phyloP scores from a whole-genome alignment of 2,113 vertebrate species.

The Anolis carolinensis region DNA sequence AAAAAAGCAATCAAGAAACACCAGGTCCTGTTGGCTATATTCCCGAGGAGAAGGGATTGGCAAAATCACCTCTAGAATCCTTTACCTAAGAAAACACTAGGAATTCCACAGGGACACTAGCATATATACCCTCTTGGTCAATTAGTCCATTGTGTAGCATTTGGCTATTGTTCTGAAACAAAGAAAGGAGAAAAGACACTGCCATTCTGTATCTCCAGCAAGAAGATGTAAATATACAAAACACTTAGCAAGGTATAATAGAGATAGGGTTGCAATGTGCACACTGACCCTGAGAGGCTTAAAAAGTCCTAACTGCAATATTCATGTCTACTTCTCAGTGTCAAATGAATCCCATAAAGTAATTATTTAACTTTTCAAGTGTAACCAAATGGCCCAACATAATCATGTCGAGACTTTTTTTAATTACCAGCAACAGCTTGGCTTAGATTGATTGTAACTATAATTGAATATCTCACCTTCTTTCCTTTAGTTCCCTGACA shows the following conservation, averaged over 20 bases:
- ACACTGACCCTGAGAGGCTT: not conserved
- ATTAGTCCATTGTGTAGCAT: no score
- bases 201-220: no score
- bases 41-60: no score
- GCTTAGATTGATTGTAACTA: constrained; percentile 14
- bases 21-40: no score
- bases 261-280: not conserved
- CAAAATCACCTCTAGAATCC: no score
- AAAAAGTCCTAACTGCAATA: not conserved
- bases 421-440: constrained; percentile 20
- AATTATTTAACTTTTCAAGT: constrained; percentile 20
- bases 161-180: no score
- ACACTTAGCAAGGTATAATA: not conserved
- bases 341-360: constrained; percentile 4
- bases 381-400: constrained; percentile 1
- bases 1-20: no score
- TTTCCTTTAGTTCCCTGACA: constrained; percentile 12
- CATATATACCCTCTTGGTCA: no score
- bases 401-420: not conserved
- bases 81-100: no score
- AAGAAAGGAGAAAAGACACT: no score
- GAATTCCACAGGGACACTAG: no score
- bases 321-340: constrained; percentile 8
- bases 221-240: no score
- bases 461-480: constrained; percentile 26